These are phyloP conservation scores for Phocides pigmalion DNA, from an alignment of 1,140 invertebrate species.

Conservation along the genomic window DNA sequence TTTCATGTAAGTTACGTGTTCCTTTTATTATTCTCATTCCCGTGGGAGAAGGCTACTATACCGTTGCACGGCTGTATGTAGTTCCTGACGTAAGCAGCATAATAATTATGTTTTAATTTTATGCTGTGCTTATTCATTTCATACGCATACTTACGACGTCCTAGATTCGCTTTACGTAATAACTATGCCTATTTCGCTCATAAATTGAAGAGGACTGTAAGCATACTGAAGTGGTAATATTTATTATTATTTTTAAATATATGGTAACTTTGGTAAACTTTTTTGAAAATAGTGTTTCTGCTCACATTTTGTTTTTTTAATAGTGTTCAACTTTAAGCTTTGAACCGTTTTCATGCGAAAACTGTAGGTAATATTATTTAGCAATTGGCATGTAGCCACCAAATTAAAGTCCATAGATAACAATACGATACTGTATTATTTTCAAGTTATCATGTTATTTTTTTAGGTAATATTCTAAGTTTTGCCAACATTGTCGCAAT, in stretches of 20 bases:
- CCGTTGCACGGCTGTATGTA: slow-evolving; percentile 22
- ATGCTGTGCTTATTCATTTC: slow-evolving; percentile 20
- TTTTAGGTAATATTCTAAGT: too few relatives aligned
- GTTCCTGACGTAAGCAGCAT: slow-evolving; percentile 16
- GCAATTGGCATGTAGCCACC: too few relatives aligned
- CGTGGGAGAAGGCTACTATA: slow-evolving; percentile 8
- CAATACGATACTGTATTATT: too few relatives aligned
- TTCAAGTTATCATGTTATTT: too few relatives aligned
- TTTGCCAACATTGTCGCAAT: too few relatives aligned
- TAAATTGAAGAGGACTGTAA: slow-evolving; percentile 5
- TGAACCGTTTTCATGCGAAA: too few relatives aligned
- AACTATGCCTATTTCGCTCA: slow-evolving; percentile 4
- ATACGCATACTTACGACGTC: slow-evolving; percentile 17
- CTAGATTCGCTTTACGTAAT: slow-evolving; percentile 23
- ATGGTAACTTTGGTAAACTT: too few relatives aligned
- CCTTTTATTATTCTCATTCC: slow-evolving; percentile 9
- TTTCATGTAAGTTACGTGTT: slow-evolving; percentile 7
- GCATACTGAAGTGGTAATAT: not conserved
- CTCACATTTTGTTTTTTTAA: too few relatives aligned
- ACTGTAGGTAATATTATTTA: too few relatives aligned
- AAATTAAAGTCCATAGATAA: too few relatives aligned
- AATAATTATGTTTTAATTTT: slow-evolving; percentile 27
- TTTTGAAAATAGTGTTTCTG: too few relatives aligned
- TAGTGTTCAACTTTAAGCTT: too few relatives aligned
- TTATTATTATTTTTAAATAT: not conserved